Evolutionary conservation across 2,113 vertebrate genomes (phyloP).

Genomic region (Piaya cayana): DNA sequence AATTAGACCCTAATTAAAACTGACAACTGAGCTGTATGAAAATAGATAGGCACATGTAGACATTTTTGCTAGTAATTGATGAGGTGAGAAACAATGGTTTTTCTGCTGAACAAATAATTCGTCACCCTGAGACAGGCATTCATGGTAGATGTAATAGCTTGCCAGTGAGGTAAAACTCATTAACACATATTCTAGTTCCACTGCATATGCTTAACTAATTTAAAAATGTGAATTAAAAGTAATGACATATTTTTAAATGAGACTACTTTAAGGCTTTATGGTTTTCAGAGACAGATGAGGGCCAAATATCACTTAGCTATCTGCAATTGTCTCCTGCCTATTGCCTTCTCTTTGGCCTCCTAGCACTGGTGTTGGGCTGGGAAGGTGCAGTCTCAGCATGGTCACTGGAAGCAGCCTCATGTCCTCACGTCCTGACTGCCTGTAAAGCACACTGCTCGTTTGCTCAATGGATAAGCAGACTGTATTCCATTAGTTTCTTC

Average conservation of each 20-base stretch:
- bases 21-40: slow-evolving; percentile 36
- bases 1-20: slow-evolving; percentile 57
- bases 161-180: not conserved
- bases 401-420: not conserved
- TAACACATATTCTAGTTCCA: not conserved
- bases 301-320: not conserved
- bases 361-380: not conserved
- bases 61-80: slow-evolving; percentile 45
- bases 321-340: not conserved
- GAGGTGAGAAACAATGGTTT: slow-evolving; percentile 37
- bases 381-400: accelerated
- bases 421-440: not conserved
- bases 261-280: not conserved
- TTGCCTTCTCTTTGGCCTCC: not conserved
- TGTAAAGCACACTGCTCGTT: not conserved
- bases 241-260: not conserved
- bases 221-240: not conserved
- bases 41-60: slow-evolving; percentile 47
- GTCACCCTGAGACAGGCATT: not conserved
- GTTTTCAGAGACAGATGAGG: not conserved
- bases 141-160: not conserved
- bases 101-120: slow-evolving; percentile 37
- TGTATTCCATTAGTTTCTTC: not conserved
- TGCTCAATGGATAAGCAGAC: not conserved
- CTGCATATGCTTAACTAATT: not conserved